Conservation (phyloP, 1,140 invertebrate species). For the Drosophila mojavensis region DNA sequence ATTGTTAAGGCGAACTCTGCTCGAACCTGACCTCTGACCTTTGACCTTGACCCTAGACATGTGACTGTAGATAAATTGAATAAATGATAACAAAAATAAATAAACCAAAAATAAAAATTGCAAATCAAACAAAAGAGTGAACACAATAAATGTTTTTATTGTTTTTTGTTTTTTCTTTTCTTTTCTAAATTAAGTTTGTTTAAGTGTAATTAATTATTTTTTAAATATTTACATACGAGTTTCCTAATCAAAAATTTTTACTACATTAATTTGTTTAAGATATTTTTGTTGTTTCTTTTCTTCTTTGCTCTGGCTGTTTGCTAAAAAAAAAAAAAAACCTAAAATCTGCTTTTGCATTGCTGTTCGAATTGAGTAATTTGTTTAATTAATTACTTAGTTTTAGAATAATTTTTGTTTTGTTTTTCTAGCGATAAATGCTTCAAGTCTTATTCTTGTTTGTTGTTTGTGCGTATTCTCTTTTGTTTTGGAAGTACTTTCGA, state of each 20-base stretch:
- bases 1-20: conserved; percentile 46
- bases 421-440: conserved; percentile 72
- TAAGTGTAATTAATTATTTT: conserved; percentile 47
- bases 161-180: conserved; percentile 41
- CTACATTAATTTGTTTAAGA: conserved; percentile 61
- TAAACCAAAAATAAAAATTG: conserved; percentile 13
- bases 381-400: conserved; percentile 24
- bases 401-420: conserved; percentile 7
- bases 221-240: conserved; percentile 57
- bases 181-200: conserved; percentile 58
- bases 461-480: conserved; percentile 20
- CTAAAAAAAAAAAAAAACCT: conserved; percentile 17
- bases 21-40: conserved; percentile 1
- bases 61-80: neutral
- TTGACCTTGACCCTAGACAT: neutral
- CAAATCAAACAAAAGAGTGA: conserved; percentile 25
- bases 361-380: conserved; percentile 69
- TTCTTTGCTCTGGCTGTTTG: conserved; percentile 9
- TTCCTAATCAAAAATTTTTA: conserved; percentile 47
- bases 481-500: conserved; percentile 26
- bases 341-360: conserved; percentile 69
- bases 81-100: neutral
- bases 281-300: neutral
- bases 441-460: conserved; percentile 68
- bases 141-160: conserved; percentile 42